A percentile compares a stretch with the other conserved stretches of the same genome.
Evolutionary conservation across 2,113 vertebrate genomes (phyloP).

Genomic region (Propithecus coquereli): DNA sequence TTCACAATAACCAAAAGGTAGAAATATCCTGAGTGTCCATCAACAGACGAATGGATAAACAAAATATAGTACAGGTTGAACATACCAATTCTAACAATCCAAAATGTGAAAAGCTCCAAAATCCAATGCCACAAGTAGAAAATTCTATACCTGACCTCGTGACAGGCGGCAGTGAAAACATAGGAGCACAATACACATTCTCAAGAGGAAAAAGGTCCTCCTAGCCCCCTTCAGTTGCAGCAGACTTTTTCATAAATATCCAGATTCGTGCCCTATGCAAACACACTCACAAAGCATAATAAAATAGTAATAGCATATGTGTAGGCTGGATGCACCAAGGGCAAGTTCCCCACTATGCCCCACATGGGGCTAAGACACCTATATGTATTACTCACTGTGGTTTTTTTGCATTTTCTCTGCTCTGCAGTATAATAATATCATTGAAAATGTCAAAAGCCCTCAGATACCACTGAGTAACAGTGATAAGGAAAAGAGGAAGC

Average conservation of each 20-base stretch:
- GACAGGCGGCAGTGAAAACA: not conserved
- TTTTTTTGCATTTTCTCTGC: not conserved
- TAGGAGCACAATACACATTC: fast-evolving
- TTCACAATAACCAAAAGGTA: not conserved
- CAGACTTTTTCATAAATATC: not conserved
- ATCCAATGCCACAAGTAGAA: not conserved
- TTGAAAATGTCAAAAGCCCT: not conserved
- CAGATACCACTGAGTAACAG: not conserved
- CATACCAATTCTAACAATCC: not conserved
- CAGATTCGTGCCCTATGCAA: not conserved
- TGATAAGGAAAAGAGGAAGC: not conserved
- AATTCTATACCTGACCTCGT: not conserved
- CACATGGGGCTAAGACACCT: not conserved
- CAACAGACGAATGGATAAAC: not conserved
- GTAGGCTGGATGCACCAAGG: not conserved
- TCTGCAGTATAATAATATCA: not conserved
- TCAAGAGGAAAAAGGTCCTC: not conserved
- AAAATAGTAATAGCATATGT: not conserved
- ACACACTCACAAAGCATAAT: not conserved
- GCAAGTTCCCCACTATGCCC: not conserved
- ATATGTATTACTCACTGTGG: not conserved
- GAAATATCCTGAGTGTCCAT: not conserved
- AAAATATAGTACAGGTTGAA: not conserved
- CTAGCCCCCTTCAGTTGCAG: not conserved
- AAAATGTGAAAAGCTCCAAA: not conserved